Evolutionary conservation across 2,888 invertebrate species (phyloP).

Genomic region (Aphidius colemani): DNA sequence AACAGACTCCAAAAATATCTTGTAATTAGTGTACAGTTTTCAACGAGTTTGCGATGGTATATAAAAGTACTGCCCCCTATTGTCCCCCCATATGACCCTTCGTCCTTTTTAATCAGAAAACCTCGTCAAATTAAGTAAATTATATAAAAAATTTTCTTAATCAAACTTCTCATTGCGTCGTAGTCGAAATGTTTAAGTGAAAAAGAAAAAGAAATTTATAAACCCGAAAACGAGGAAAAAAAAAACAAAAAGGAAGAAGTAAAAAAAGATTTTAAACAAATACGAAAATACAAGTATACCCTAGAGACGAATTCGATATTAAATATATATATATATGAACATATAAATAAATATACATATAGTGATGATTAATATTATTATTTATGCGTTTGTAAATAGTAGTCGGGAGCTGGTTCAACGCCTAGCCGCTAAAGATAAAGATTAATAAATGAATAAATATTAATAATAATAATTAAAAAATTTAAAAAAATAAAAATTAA

Average conservation of each 20-base stretch:
- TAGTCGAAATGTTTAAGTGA: conserved; percentile 14
- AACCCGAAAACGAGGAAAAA: background rate
- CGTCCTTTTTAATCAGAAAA: conserved; percentile 9
- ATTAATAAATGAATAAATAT: too few species aligned
- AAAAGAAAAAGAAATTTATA: background rate
- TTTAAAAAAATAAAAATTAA: background rate
- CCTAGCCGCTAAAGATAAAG: conserved; percentile 7
- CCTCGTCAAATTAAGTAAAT: conserved; percentile 13
- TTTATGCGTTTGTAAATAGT: conserved; percentile 61
- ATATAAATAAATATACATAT: conserved; percentile 41
- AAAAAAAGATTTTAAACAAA: conserved; percentile 7
- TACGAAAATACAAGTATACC: conserved; percentile 40
- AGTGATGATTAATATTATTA: conserved; percentile 47
- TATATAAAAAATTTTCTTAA: conserved; percentile 6
- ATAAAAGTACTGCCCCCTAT: conserved; percentile 31
- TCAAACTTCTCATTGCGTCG: conserved; percentile 12
- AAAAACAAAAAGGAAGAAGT: background rate
- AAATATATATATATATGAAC: conserved; percentile 49
- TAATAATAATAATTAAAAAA: too few species aligned
- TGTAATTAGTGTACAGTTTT: conserved; percentile 60
- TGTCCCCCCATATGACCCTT: conserved; percentile 12
- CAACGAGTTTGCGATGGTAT: conserved; percentile 22
- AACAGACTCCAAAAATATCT: conserved; percentile 45
- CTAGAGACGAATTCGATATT: conserved; percentile 37
- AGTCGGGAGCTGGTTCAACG: conserved; percentile 45